Evolutionary conservation across 1,140 invertebrate species (phyloP), one percentile per base, ranked within the genome.

Genomic region (Drosophila tani): DNA sequence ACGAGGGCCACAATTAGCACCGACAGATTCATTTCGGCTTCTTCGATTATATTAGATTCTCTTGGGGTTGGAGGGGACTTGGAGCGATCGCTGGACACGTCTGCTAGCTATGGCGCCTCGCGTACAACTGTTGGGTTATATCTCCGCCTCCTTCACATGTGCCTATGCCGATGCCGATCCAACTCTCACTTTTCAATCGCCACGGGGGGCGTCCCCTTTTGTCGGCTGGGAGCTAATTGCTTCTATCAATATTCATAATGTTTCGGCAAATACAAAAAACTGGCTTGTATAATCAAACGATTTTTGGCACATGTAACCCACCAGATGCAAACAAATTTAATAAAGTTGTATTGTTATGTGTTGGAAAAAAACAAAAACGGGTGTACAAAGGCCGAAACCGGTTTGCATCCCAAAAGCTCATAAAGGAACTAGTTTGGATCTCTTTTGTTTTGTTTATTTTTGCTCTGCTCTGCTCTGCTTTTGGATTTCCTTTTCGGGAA

Each of bases 111-210:
- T 29, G 67, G 43, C 57, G 75, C 69, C 64, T 74, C 51, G 45
- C 60, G 55, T 66, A 81, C 75, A 66, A 88, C 85, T 88, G 75
- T 53, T 67, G 64, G 46, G n/a, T 15, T 38, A 62, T 70, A 79
- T 73, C 71, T 84, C 63, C 50, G 64, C 32, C 64, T 60, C 59
- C 40, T 56, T 14, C 53, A 56, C 53, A 56, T 56, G 53, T 55
- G 51, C 32, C 32, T 32, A 55, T 55, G 50, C 40, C 19, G 58
- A 32, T 58, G 58, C 59, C 56, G 69, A 78, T 75, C 62, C 62
- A 85, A 87, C 85, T 90, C 85, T 90, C 82, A 91, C 86, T 90
- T 91, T 88, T 79, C 64, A 81, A 85, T 67, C 68, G 49, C 53
- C 59, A 47, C 51, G 49, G 76, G 81, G 83, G 77, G 78, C 78